phyloP scores from a whole-genome alignment of 2,113 vertebrate genomes.

The Pteruthius melanotis region DNA sequence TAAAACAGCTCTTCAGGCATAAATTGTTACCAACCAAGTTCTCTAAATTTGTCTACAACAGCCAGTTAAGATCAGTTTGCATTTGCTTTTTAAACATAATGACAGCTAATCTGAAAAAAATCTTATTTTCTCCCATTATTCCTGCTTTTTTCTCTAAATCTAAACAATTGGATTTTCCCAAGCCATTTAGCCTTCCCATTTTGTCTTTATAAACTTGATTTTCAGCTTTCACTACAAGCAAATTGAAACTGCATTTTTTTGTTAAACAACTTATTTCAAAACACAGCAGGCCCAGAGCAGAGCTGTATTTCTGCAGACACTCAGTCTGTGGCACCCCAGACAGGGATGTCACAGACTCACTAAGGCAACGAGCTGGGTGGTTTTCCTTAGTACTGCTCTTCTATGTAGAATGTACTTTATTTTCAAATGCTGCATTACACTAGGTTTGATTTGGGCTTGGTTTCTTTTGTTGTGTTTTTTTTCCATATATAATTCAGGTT shows the following conservation, averaged over 20 bases:
- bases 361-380: background rate
- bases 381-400: background rate
- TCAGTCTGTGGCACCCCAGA: background rate
- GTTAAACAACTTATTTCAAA: background rate
- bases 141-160: background rate
- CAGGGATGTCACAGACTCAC: background rate
- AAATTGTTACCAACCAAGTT: background rate
- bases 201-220: slow-evolving; percentile 2
- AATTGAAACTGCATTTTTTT: background rate
- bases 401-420: background rate
- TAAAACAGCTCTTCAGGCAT: background rate
- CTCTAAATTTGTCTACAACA: background rate
- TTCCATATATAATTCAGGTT: background rate
- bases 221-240: background rate
- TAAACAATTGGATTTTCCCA: background rate
- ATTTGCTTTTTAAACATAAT: background rate
- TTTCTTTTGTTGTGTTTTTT: background rate
- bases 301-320: background rate
- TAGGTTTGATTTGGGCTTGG: background rate
- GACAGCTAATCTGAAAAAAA: background rate
- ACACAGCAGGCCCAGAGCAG: background rate
- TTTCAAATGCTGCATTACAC: background rate
- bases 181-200: background rate
- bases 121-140: background rate
- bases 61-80: background rate